Base-by-base conservation (phyloP, 2,888 invertebrate genomes). In the Nowickia ferox region DNA sequence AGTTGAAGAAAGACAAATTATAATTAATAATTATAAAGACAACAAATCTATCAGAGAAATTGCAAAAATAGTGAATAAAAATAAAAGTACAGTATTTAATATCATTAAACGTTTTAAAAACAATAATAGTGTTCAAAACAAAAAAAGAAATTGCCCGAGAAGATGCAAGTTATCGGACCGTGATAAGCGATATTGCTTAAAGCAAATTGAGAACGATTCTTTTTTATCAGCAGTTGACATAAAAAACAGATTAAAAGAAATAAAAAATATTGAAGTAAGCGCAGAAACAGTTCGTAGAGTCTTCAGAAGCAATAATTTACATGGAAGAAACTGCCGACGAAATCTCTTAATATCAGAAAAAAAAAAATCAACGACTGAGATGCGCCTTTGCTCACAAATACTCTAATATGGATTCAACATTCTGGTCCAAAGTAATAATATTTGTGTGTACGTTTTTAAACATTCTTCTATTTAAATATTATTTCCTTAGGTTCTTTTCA, bases 41-140 rank as follows among this genome's bases (percentile, higher is more conserved):
- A 61, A 61, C 9, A 61, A 63, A 63, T 63, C 42, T n/a, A 63
- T 63, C 15, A 63, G 61, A 63, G 61, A 61, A 61, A 61, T 61
- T 38, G 61, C 61, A 53, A 22, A 22, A 22, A 22, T 22, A 22
- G 22, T 22, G 22, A 22, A 22, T 22, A 22, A 22, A 22, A 22
- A n/a, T n/a, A n/a, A n/a, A n/a, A n/a, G n/a, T n/a, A n/a, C n/a
- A n/a, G n/a, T n/a, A n/a, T n/a, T n/a, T n/a, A n/a, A n/a, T n/a
- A n/a, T n/a, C n/a, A n/a, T n/a, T n/a, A n/a, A n/a, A n/a, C n/a
- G n/a, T n/a, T n/a, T n/a, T n/a, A n/a, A n/a, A n/a, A n/a, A 9
- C 4, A 48, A 13, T 15, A 48, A 13, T 15, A 48, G 10, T 44
- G 44, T 44, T 9, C 5, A 59, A 59, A 59, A 17, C n/a, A 22